phyloP scores from a whole-genome alignment of 2,888 invertebrate genomes.

The Zaprionus lineosus region DNA sequence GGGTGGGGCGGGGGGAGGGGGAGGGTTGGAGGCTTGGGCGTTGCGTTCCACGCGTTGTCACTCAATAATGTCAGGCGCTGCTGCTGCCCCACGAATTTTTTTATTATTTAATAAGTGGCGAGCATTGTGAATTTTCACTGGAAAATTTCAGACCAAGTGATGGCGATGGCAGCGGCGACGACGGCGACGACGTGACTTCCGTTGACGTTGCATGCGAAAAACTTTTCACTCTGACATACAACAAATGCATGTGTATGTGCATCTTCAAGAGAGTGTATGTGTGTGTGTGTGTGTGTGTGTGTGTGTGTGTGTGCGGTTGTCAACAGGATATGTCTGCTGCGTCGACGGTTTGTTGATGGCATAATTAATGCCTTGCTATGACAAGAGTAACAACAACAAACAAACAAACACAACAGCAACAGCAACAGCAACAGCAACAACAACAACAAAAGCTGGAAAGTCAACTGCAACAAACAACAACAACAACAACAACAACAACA shows the following conservation, averaged over 20 bases:
- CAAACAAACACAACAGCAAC: constrained; percentile 17
- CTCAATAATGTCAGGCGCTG: too few species aligned
- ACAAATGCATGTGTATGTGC: constrained; percentile 1
- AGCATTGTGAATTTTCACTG: constrained; percentile 50
- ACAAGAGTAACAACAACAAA: constrained; percentile 44
- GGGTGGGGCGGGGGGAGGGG: too few species aligned
- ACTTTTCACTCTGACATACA: constrained; percentile 44
- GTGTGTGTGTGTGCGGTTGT: constrained; percentile 37
- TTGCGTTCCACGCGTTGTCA: too few species aligned
- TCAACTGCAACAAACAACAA: constrained; percentile 20
- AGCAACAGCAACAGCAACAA: constrained; percentile 30
- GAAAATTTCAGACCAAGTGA: constrained; percentile 48
- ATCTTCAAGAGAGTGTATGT: not conserved
- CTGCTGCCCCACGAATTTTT: constrained; percentile 9
- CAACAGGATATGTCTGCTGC: constrained; percentile 67
- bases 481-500: constrained; percentile 1
- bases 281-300: constrained; percentile 7
- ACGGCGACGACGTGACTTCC: constrained; percentile 65
- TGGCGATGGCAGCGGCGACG: too few species aligned
- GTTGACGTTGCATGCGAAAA: constrained; percentile 65
- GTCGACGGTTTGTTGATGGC: constrained; percentile 65
- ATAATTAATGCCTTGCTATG: constrained; percentile 69
- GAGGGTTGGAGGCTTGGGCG: too few species aligned
- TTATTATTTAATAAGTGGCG: constrained; percentile 53
- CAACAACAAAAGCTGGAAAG: constrained; percentile 16